Evolutionary conservation across 1,140 invertebrate species (phyloP), one percentile per base, ranked within the genome.

Genomic region (Pachypsylla venusta): DNA sequence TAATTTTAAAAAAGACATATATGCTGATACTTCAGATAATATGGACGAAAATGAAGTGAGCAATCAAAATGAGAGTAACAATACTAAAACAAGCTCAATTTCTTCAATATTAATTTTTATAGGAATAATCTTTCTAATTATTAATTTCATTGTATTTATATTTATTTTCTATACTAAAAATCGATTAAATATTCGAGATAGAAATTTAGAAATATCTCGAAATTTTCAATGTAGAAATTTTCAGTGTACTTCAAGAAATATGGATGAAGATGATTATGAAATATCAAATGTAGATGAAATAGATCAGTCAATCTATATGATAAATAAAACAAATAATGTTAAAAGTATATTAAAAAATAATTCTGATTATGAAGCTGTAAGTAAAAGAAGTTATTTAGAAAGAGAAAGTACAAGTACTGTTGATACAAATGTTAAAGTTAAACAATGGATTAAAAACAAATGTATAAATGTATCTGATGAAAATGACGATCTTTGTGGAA

Each of bases 341-440:
- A 64, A 75, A 64, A 75, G 78, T 58, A 75, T 79, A 55, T 72
- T 73, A 60, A 73, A 75, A 58, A 72, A 72, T 57, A 76, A 77
- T 63, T 76, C 77, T 61, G 77, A 76, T 54, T 77, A 76, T 64
- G 79, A 82, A 64, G 71, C 73, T 22, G 74, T 78, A 2, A 76
- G 73, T 22, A 48, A 48, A 48, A n/a, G 22, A 22, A 10, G 5
- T n/a, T 5, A 5, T 10, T n/a, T 85, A 65, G 77, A 84, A 64
- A 87, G 85, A 1, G 80, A 77, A 12, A 88, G 85, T 53, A 88
- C 86, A 2, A 60, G 64, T 2, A 65, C 66, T 0, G 81, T 90
- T 60, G 86, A 89, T 67, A 83, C 87, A 0, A 83, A 88, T 65
- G 83, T 85, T 12, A 88, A 89, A 75, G 87, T 90, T 1, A 77